Base-by-base conservation (phyloP, 1,140 invertebrate species). In the Ylistrum balloti region DNA sequence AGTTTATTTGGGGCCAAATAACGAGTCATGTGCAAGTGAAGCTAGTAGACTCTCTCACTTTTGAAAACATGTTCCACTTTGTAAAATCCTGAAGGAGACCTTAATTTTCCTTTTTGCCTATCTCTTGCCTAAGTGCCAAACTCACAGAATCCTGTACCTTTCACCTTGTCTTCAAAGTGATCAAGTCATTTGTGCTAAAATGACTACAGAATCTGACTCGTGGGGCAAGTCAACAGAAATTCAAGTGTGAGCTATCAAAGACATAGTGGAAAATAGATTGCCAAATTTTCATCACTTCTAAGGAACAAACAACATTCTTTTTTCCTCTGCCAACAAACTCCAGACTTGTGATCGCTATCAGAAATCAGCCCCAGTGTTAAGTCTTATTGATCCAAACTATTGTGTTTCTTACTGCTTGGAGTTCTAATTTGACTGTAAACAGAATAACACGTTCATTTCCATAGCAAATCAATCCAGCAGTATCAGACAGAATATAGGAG, bases 391-490 rank as follows among this genome's bases (percentile, higher is more conserved):
- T 86, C 86, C 33, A 9, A 17, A 17, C 22, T 86, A 86, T 86
- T 86, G 86, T 86, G 28, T 34, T 33, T 45, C 86, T 7, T 86
- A 33, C 86, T 17, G 86, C 34, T 86, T 22, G 32, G 20, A 7
- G 33, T 33, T 34, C 86, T 86, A 86, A 86, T 86, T 86, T 33
- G 34, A 86, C 86, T 86, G 33, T 33, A 86, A 86, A 86, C 86
- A 33, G 86, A 33, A 86, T 86, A 86, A 86, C 86, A 86, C 86
- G 15, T 33, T 34, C 86, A 86, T 86, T 89, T 89, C 88, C 74
- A 89, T 85, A 89, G 35, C 88, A 89, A 86, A 89, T 89, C 85
- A 89, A 89, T 86, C n/a, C 33, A 89, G 32, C 38, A 34, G 33
- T 85, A 86, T 85, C 88, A 56, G n/a, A 85, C 11, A 45, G 45